Evolutionary conservation across 2,888 invertebrate genomes (phyloP), one percentile per base, ranked within the genome.

Genomic region (Sminthurides aquaticus): DNA sequence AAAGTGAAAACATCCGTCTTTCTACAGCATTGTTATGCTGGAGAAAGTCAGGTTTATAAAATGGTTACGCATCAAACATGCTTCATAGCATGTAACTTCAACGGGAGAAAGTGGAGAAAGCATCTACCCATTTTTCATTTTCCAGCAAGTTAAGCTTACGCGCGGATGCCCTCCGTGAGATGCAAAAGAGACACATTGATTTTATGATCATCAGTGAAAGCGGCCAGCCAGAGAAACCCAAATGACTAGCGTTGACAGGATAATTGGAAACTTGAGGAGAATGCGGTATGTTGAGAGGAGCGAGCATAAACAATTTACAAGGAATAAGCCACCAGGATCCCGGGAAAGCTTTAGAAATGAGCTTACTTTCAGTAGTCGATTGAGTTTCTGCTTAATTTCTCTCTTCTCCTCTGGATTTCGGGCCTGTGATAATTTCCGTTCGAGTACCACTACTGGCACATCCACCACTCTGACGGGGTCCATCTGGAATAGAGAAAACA

Each of bases 381-480:
- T 73, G 27, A 77, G 70, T 63, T 76, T 68, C 60, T 66, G 68
- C 69, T 75, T 68, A 24, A 77, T 62, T 24, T 74, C 62, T 63
- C 66, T 34, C 60, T 71, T 71, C 66, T 76, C 71, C 29, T 74
- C 71, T 5, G 71, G 69, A 54, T 75, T 75, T 52, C 66, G 67
- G 22, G 77, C 76, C 24, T 60, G 56, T 27, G 74, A 70, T 64
- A 79, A 69, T 67, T 77, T 76, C 34, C 76, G 74, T 57, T 77
- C 73, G 24, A 80, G 74, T 56, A 80, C 77, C 29, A 76, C 77
- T 34, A 80, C 65, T 3, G 79, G 78, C 28, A 67, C 67, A 49
- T 67, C 67, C 26, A 11, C 52, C 20, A 22, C 34, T 26, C 60
- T 55, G 26, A 73, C 69, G 49, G 71, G 60, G 62, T 74, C 67